phyloP scores from a whole-genome alignment of 2,113 vertebrate genomes.

The Grallaria varia region DNA sequence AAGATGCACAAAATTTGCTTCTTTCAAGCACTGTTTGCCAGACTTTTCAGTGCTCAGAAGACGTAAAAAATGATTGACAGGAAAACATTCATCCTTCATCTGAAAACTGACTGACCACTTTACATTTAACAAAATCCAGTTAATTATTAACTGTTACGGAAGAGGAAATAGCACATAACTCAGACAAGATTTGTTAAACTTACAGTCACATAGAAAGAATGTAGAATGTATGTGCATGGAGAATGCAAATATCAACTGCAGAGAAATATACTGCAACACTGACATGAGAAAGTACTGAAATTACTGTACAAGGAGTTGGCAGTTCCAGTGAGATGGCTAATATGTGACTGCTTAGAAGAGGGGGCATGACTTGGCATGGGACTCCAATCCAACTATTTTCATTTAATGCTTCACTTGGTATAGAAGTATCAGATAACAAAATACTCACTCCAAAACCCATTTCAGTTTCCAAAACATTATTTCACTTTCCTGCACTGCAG shows the following conservation, averaged over 20 bases:
- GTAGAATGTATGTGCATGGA: neutral
- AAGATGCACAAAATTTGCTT: neutral
- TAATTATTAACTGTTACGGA: slow-evolving; percentile 15
- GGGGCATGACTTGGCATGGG: neutral
- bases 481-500: neutral
- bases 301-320: neutral
- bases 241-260: neutral
- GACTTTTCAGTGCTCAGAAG: neutral
- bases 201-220: neutral
- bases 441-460: neutral
- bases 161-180: neutral
- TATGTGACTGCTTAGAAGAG: neutral
- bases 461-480: neutral
- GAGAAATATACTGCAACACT: neutral
- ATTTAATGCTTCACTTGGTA: neutral
- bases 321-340: neutral
- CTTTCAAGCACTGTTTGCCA: neutral
- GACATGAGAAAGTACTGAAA: neutral
- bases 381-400: neutral
- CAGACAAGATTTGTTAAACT: neutral
- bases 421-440: neutral
- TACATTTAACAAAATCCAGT: neutral
- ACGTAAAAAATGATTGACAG: neutral
- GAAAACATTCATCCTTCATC: neutral
- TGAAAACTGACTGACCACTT: neutral